These are phyloP conservation scores for Hyposmocoma kahamanoa DNA, from an alignment of 1,140 invertebrate species.

Conservation along the genomic window DNA sequence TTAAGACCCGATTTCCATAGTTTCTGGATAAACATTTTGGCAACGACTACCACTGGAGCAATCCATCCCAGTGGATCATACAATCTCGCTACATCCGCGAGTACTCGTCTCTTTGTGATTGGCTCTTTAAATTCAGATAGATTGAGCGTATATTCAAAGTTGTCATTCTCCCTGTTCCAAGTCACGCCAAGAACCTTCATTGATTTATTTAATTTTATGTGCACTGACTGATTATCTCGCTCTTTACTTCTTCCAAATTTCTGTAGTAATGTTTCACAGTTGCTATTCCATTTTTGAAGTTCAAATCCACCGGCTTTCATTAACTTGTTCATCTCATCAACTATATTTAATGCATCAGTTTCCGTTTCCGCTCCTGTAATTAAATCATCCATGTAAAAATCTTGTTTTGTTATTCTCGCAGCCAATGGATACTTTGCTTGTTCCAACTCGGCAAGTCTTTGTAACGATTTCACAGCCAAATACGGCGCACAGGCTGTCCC, in stretches of 20 bases:
- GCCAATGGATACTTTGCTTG: constrained; percentile 7
- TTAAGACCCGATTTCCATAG: constrained; percentile 20
- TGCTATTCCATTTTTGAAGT: constrained; percentile 24
- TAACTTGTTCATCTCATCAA: constrained; percentile 10
- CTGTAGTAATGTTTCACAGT: constrained; percentile 15
- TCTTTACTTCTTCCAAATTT: constrained; percentile 9
- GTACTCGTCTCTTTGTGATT: constrained; percentile 18
- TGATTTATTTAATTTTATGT: constrained; percentile 1
- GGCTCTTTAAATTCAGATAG: background rate
- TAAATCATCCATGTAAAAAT: constrained; percentile 50
- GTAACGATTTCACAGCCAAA: constrained; percentile 25
- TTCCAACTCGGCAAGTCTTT: constrained; percentile 24
- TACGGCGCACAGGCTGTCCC: constrained; percentile 32
- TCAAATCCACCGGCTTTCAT: constrained; percentile 17
- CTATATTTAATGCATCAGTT: constrained; percentile 18
- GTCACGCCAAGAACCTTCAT: constrained; percentile 3
- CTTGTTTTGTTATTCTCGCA: constrained; percentile 13
- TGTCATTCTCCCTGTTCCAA: constrained; percentile 6
- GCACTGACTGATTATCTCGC: constrained; percentile 9
- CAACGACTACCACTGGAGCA: constrained; percentile 27
- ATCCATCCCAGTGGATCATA: constrained; percentile 35
- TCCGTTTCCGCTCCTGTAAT: constrained; percentile 26
- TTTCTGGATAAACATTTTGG: constrained; percentile 41
- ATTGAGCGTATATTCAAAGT: constrained; percentile 2
- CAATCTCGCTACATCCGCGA: constrained; percentile 22